Conservation (phyloP, 2,888 invertebrate genomes). For the Watsonalla binaria region DNA sequence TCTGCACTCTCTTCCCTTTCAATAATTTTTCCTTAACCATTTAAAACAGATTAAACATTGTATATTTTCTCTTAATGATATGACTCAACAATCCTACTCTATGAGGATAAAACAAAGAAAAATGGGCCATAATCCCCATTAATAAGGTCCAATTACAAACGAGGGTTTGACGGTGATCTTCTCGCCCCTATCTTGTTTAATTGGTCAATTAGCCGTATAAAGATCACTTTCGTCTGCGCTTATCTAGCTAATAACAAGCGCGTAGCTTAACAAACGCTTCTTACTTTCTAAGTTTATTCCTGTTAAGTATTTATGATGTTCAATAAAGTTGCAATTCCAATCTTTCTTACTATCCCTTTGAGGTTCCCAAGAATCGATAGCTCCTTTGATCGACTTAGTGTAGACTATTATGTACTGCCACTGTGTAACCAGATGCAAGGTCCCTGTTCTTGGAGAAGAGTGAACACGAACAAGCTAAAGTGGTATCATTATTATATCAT, state of each 20-base stretch:
- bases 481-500: too few relatives aligned
- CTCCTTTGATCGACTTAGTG: too few relatives aligned
- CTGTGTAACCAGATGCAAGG: too few relatives aligned
- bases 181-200: constrained; percentile 29
- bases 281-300: not conserved
- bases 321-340: too few relatives aligned
- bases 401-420: too few relatives aligned
- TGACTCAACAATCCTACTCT: not conserved
- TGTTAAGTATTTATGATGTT: not conserved
- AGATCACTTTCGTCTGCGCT: constrained; percentile 32
- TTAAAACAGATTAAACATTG: too few relatives aligned
- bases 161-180: constrained; percentile 15
- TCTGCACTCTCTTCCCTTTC: too few relatives aligned
- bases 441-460: too few relatives aligned
- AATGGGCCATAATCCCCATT: constrained; percentile 13
- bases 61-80: not conserved
- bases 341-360: too few relatives aligned
- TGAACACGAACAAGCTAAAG: too few relatives aligned
- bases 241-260: constrained; percentile 14
- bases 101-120: not conserved
- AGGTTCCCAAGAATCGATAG: too few relatives aligned
- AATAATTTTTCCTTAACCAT: too few relatives aligned
- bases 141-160: constrained; percentile 15
- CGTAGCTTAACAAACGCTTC: constrained; percentile 1
- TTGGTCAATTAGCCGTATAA: constrained; percentile 32